Base-by-base conservation (phyloP, 2,113 vertebrate species). In the Anseranas semipalmata region DNA sequence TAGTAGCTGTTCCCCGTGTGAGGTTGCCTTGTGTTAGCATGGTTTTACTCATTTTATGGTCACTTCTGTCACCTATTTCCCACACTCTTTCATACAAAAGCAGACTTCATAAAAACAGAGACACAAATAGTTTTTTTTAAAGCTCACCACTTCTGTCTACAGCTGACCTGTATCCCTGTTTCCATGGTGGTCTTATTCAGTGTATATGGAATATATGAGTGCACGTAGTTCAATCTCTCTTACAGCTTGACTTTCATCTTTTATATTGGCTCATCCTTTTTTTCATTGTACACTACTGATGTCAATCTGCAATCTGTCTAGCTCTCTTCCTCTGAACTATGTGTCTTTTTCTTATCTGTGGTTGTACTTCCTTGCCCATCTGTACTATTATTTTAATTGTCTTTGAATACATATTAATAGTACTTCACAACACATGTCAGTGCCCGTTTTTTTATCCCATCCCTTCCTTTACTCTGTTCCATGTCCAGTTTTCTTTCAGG, bases 281-380 rank as follows among this genome's bases (percentile, higher is more conserved):
- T 76, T 70, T 13, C 21, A 39, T 46, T 75, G 80, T 65, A 53
- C 35, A n/a, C 78, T 68, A 43, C 37, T 82, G 84, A 81, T 95
- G 78, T 89, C 93, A 93, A 28, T 41, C 87, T 83, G 75, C 10
- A 6, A 82, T 93, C 91, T 85, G 75, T 53, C 58, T 76, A 58
- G 50, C 79, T 91, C 62, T 95, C 50, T 83, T 94, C 78, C 84
- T 96, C 93, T 90, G 74, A 72, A 80, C 67, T 76, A 7, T 46
- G 71, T 71, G 62, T 94, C 37, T 90, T 96, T 76, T 83, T 79
- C 74, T 92, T 56, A 78, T 43, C 66, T 3, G 4, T 89, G 79
- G 18, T 72, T 81, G 90, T 93, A 93, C 87, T 97, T 96, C 82
- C 92, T 94, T 85, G 62, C 21, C 93, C 95, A 94, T 96, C 93